Conservation (phyloP, 2,797 vertebrate species). For the Falco novaeseelandiae region DNA sequence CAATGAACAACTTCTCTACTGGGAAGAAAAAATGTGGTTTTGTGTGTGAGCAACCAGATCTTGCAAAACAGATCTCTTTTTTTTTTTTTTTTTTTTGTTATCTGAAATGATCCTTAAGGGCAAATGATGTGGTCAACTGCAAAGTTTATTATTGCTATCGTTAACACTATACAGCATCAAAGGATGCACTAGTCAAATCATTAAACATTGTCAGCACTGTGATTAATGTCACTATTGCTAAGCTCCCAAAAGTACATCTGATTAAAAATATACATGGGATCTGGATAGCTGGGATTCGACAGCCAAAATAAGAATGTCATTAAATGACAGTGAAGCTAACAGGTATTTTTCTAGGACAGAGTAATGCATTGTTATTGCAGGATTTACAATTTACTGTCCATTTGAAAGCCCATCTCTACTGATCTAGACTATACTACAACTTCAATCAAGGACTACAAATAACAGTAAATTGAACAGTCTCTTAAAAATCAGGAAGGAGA, state of each 20-base stretch:
- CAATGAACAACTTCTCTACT: not conserved
- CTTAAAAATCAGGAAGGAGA: not conserved
- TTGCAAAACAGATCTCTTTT: not conserved
- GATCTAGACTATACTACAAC: not conserved
- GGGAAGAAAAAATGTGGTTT: not conserved
- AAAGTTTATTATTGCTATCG: not conserved
- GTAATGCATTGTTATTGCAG: not conserved
- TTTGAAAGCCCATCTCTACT: not conserved
- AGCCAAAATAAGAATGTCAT: not conserved
- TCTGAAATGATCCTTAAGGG: not conserved
- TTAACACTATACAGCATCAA: not conserved
- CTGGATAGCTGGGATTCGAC: not conserved
- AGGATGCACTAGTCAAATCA: not conserved
- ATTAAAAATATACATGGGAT: not conserved
- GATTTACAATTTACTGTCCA: not conserved
- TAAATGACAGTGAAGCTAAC: not conserved
- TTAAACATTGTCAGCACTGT: not conserved
- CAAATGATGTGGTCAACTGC: not conserved
- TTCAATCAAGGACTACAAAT: not conserved
- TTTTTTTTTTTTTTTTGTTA: not conserved
- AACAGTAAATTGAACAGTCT: not conserved
- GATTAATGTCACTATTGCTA: not conserved
- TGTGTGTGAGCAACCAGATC: not conserved
- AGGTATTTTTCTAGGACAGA: not conserved
- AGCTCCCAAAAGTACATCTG: not conserved